Evolutionary conservation across 30 jellyfish, hydroid and myxozoan species (phyloP).

Genomic region (Morbakka virulenta): DNA sequence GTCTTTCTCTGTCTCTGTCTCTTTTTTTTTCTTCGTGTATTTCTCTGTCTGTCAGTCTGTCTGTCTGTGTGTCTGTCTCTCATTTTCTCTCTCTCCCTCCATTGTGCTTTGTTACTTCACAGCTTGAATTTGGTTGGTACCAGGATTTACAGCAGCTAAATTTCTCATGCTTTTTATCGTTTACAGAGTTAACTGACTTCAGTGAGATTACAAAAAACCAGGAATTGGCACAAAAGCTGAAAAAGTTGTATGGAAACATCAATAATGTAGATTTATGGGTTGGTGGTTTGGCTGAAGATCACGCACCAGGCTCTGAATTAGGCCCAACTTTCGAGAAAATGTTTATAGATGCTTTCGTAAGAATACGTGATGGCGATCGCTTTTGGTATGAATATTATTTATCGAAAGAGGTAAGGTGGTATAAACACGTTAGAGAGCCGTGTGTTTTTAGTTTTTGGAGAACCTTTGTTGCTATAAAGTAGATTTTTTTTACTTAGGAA

Average conservation of each 20-base stretch:
- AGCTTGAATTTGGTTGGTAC: too few species aligned
- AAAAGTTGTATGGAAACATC: constrained; percentile 60
- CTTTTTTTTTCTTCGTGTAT: too few species aligned
- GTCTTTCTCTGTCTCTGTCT: too few species aligned
- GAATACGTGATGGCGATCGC: constrained; percentile 94
- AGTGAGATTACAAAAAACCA: constrained; percentile 64
- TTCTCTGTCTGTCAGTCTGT: too few species aligned
- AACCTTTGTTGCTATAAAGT: too few species aligned
- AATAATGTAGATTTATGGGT: constrained; percentile 94
- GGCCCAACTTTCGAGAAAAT: constrained; percentile 89
- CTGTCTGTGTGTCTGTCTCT: too few species aligned
- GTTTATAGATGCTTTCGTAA: constrained; percentile 64
- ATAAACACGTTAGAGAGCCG: neutral
- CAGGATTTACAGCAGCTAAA: too few species aligned
- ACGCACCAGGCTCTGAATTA: constrained; percentile 75
- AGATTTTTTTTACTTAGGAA: too few species aligned
- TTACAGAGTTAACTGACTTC: constrained; percentile 53
- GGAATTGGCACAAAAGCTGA: constrained; percentile 46
- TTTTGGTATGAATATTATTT: constrained; percentile 78
- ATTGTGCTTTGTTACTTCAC: too few species aligned
- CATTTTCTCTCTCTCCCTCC: too few species aligned
- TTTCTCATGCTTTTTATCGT: neutral
- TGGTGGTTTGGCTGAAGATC: constrained; percentile 98
- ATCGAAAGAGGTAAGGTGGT: constrained; percentile 63
- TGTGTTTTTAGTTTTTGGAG: neutral